Conservation (phyloP, 2,797 vertebrate species). For the Miichthys miiuy region DNA sequence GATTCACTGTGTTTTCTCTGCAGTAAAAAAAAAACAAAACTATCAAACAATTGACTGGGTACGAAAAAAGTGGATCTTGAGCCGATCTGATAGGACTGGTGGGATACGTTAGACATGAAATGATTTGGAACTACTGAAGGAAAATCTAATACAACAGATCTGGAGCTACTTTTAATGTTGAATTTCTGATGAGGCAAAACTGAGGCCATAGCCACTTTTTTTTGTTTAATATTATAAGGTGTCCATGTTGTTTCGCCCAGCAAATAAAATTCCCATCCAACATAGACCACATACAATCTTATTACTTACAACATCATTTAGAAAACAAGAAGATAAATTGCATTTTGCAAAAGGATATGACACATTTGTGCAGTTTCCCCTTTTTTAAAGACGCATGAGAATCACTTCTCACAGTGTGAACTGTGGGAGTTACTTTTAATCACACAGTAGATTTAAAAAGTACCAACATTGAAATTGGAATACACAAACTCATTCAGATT, state of each 20-base stretch:
- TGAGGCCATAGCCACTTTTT: background rate
- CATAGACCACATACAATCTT: background rate
- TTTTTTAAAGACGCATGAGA: background rate
- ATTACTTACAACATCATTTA: no score
- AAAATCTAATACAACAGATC: background rate
- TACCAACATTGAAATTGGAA: background rate
- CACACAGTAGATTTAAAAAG: background rate
- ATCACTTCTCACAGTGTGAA: background rate
- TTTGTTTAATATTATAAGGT: background rate
- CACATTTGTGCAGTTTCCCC: slow-evolving; percentile 7
- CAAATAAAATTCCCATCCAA: background rate
- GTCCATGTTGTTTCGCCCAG: background rate
- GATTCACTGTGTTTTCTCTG: background rate
- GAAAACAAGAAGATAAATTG: background rate
- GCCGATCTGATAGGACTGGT: background rate
- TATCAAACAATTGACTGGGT: no score
- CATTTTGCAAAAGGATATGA: slow-evolving; percentile 22
- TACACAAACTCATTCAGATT: background rate
- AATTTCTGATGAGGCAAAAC: background rate
- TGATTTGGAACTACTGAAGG: background rate
- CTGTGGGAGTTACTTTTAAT: no score
- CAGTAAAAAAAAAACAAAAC: background rate
- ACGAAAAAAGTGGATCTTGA: background rate
- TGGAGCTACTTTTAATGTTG: background rate
- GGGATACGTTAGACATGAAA: background rate